Evolutionary conservation across 1,140 invertebrate genomes (phyloP).

Genomic region (Mya arenaria): DNA sequence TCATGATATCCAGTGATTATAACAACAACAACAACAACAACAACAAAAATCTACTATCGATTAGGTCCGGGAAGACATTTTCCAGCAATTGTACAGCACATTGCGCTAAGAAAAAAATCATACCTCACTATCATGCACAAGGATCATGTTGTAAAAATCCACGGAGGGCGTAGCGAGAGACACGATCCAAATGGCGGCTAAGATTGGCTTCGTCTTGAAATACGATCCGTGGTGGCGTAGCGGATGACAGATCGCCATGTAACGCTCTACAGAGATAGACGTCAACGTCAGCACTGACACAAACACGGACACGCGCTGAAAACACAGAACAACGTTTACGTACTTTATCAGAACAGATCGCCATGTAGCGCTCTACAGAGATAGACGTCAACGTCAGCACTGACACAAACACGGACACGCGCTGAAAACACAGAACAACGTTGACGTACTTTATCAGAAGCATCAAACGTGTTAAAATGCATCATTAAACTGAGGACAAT

Average conservation of each 20-base stretch:
- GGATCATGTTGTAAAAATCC: conserved; percentile 56
- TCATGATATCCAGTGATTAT: too few relatives aligned
- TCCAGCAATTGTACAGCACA: too few relatives aligned
- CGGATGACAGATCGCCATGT: conserved; percentile 95
- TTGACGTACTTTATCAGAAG: too few relatives aligned
- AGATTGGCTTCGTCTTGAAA: conserved; percentile 87
- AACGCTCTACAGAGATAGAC: conserved; percentile 94
- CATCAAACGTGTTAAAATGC: too few relatives aligned
- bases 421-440: conserved; percentile 86
- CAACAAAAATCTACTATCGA: too few relatives aligned
- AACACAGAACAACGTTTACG: too few relatives aligned
- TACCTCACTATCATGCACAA: conserved; percentile 24
- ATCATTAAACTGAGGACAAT: too few relatives aligned
- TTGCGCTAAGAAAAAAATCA: too few relatives aligned
- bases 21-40: too few relatives aligned
- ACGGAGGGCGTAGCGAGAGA: conserved; percentile 60
- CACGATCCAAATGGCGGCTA: conserved; percentile 87
- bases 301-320: conserved; percentile 92
- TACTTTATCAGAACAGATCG: too few relatives aligned
- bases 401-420: conserved; percentile 93
- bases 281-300: conserved; percentile 94
- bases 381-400: conserved; percentile 94
- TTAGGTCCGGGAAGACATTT: too few relatives aligned
- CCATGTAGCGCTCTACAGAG: conserved; percentile 95
- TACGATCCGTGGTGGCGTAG: conserved; percentile 89